phyloP scores from a whole-genome alignment of 2,113 vertebrate genomes.

The Phalacrocorax aristotelis region DNA sequence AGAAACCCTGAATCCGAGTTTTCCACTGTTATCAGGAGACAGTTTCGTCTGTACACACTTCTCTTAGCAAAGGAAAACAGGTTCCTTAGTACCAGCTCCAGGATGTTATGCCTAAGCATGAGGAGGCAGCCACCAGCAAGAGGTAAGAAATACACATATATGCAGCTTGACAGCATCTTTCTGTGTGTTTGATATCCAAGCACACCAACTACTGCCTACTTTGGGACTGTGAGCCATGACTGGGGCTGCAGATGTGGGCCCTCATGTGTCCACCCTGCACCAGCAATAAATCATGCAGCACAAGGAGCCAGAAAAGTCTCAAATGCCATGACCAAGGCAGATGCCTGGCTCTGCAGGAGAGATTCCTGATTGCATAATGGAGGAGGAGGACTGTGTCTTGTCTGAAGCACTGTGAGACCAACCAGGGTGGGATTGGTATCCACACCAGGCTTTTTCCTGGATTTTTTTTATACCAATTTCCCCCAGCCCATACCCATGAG shows the following conservation, averaged over 20 bases:
- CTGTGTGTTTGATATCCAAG: neutral
- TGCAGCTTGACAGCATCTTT: neutral
- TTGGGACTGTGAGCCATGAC: neutral
- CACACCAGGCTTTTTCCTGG: neutral
- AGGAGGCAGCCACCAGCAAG: neutral
- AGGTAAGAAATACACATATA: neutral
- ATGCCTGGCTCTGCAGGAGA: neutral
- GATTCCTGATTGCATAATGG: too few relatives aligned
- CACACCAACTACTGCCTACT: neutral
- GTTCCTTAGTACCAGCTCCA: neutral
- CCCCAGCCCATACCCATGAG: neutral
- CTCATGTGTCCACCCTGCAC: neutral
- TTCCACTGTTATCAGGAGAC: neutral
- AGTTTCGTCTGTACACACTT: neutral
- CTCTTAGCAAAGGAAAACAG: neutral
- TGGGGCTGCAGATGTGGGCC: neutral
- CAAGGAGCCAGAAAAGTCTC: neutral
- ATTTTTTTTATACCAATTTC: neutral
- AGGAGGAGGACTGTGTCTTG: neutral
- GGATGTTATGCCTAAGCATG: neutral
- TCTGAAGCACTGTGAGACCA: neutral
- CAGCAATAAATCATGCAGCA: neutral
- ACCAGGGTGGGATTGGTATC: neutral
- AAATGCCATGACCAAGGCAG: neutral
- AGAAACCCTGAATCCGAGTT: neutral